These are phyloP conservation scores for Cyclura pinguis DNA, from an alignment of 2,797 vertebrate species.

Conservation along the genomic window DNA sequence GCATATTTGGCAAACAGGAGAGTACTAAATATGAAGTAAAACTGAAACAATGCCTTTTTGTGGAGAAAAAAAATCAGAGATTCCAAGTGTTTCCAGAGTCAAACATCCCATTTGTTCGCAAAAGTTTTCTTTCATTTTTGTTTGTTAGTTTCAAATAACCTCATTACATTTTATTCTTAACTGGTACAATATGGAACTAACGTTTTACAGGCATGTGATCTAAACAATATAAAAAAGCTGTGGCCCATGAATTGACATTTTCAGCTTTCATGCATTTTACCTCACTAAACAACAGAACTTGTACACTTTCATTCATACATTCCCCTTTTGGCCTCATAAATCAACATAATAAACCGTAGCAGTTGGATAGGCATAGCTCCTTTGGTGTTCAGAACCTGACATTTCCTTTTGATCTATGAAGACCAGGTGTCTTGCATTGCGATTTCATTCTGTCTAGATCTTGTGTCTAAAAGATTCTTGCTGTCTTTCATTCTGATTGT, in stretches of 20 bases:
- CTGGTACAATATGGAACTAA: slow-evolving; percentile 66
- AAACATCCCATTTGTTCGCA: slow-evolving; percentile 68
- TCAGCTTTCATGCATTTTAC: slow-evolving; percentile 57
- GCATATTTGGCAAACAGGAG: slow-evolving; percentile 59
- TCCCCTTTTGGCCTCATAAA: slow-evolving; percentile 66
- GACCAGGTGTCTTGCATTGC: slow-evolving; percentile 64
- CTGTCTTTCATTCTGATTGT: background rate
- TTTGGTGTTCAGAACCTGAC: slow-evolving; percentile 49
- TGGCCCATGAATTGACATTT: slow-evolving; percentile 56
- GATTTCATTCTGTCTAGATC: slow-evolving; percentile 56
- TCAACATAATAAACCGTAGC: slow-evolving; percentile 58
- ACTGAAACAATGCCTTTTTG: slow-evolving; percentile 49
- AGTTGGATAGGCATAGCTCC: slow-evolving; percentile 56
- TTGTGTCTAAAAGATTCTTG: background rate
- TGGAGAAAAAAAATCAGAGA: background rate
- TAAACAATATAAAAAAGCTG: slow-evolving; percentile 66
- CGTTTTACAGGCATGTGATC: slow-evolving; percentile 60
- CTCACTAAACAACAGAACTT: slow-evolving; percentile 61
- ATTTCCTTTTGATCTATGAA: slow-evolving; percentile 62
- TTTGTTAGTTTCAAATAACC: slow-evolving; percentile 66
- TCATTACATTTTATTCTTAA: slow-evolving; percentile 68
- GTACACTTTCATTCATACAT: slow-evolving; percentile 62
- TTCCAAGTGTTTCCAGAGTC: slow-evolving; percentile 35
- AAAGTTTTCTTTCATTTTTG: slow-evolving; percentile 65
- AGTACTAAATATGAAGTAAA: slow-evolving; percentile 59